Evolutionary conservation across 2,113 vertebrate species (phyloP).

Genomic region (Hymenochirus boettgeri): DNA sequence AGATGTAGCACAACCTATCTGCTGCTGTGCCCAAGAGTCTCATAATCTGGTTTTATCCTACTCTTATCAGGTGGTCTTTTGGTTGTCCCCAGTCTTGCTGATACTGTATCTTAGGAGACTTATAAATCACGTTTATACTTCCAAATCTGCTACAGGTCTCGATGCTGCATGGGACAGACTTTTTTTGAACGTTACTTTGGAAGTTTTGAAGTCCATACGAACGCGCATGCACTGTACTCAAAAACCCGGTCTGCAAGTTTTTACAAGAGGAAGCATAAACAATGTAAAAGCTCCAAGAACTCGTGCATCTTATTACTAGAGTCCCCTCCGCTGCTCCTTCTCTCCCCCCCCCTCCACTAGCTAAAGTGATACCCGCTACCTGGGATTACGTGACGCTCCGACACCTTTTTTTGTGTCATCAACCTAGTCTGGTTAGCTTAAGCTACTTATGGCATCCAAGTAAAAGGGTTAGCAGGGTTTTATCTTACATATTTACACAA

Average conservation of each 20-base stretch:
- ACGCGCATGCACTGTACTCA: not conserved
- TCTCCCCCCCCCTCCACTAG: slow-evolving; percentile 2
- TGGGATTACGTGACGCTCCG: slow-evolving; percentile 2
- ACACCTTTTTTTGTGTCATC: not conserved
- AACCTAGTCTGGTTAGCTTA: not conserved
- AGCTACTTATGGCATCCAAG: not conserved
- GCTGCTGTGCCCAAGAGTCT: too few relatives aligned
- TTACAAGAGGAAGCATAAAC: not conserved
- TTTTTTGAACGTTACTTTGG: not conserved
- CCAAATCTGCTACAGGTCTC: not conserved
- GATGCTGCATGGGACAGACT: not conserved
- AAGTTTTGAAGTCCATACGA: not conserved
- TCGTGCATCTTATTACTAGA: slow-evolving; percentile 1
- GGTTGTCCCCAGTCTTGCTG: too few relatives aligned
- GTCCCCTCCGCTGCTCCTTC: too few relatives aligned
- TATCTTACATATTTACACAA: too few relatives aligned
- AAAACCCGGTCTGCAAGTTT: not conserved
- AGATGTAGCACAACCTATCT: not conserved
- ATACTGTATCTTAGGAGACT: too few relatives aligned
- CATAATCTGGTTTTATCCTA: not conserved
- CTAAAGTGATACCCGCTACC: slow-evolving; percentile 3
- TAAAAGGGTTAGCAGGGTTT: not conserved
- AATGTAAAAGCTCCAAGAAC: slow-evolving; percentile 1
- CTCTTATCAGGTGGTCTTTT: not conserved
- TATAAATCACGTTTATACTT: too few relatives aligned